Percentiles rank a stretch among this genome's conserved stretches.
These are phyloP conservation scores for Planococcus citri DNA, from an alignment of 1,140 invertebrate genomes.

Conservation along the genomic window DNA sequence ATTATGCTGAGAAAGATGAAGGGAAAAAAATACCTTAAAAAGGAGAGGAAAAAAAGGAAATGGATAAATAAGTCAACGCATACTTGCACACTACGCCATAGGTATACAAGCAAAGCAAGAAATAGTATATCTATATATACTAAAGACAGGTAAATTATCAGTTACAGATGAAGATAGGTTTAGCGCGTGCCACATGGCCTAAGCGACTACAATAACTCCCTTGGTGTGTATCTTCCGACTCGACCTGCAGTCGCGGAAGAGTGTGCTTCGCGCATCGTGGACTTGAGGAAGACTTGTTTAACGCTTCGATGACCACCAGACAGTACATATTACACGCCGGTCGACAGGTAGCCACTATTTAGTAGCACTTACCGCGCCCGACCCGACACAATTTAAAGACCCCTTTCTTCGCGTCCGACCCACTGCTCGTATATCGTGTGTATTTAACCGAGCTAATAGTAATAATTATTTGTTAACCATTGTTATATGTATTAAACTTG, in stretches of 20 bases:
- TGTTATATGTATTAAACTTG: background rate
- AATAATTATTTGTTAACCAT: constrained; percentile 8
- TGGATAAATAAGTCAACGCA: background rate
- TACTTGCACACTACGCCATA: too few species aligned
- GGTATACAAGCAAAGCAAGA: background rate
- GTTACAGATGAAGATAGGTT: constrained; percentile 2
- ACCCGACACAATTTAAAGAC: background rate
- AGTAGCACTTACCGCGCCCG: background rate
- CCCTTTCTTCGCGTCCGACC: background rate
- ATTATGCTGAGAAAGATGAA: background rate
- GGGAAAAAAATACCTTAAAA: background rate
- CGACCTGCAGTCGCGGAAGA: background rate
- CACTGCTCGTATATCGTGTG: background rate
- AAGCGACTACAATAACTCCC: background rate
- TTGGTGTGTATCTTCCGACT: background rate
- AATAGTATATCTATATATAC: too few species aligned
- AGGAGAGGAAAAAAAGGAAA: background rate
- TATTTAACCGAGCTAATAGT: constrained; percentile 2
- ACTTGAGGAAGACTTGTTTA: constrained; percentile 6
- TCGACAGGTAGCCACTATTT: constrained; percentile 6
- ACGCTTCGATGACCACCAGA: constrained; percentile 5
- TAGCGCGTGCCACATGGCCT: constrained; percentile 1
- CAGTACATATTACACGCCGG: constrained; percentile 1
- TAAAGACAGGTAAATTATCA: constrained; percentile 7
- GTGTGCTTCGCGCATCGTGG: constrained; percentile 4